These are phyloP conservation scores for Tiliqua scincoides DNA, from an alignment of 2,113 vertebrate genomes.

Conservation along the genomic window DNA sequence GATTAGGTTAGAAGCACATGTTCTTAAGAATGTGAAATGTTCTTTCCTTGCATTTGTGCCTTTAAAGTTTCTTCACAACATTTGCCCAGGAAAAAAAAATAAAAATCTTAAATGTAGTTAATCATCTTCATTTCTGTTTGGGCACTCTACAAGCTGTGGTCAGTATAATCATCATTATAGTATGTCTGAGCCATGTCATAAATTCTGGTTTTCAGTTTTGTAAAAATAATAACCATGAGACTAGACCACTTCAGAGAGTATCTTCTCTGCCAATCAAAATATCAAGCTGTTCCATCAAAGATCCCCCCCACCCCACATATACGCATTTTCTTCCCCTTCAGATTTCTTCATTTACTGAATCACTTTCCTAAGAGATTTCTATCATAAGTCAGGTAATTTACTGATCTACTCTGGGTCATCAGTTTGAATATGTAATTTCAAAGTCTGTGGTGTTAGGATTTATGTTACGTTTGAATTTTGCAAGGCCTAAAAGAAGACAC, in stretches of 20 bases:
- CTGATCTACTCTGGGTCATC: constrained; percentile 17
- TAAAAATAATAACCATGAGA: background rate
- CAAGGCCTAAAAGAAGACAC: background rate
- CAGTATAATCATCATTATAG: constrained; percentile 1
- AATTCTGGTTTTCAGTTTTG: constrained; percentile 9
- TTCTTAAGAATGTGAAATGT: background rate
- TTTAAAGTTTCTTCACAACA: background rate
- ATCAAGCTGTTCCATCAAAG: background rate
- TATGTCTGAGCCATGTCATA: constrained; percentile 19
- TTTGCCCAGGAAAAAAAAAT: background rate
- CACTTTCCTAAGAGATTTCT: constrained; percentile 34
- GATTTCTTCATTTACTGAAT: constrained; percentile 21
- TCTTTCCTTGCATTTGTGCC: background rate
- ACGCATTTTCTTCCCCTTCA: background rate
- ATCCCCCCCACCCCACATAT: constrained; percentile 3
- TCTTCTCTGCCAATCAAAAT: constrained; percentile 14
- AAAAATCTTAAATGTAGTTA: constrained; percentile 14
- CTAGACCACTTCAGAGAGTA: constrained; percentile 2
- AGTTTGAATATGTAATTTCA: constrained; percentile 46
- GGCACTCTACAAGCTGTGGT: background rate
- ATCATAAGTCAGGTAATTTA: background rate
- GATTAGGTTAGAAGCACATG: background rate
- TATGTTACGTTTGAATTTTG: background rate
- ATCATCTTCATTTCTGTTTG: background rate
- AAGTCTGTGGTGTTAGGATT: constrained; percentile 6